phyloP scores from a whole-genome alignment of 2,888 invertebrate genomes.

The Ypsolopha scabrella region DNA sequence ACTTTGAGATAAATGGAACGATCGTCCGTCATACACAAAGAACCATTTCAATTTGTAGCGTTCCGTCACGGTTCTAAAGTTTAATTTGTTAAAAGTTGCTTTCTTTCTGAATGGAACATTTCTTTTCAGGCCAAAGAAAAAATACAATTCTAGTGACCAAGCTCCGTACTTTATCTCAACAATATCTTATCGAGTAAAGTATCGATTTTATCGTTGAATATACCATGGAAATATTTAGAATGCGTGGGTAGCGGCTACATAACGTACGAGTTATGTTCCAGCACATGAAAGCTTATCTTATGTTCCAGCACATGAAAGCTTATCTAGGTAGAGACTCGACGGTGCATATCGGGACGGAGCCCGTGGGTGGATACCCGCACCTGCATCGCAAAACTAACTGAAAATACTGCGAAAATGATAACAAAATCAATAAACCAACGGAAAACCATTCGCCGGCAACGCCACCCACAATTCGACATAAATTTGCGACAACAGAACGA shows the following conservation, averaged over 20 bases:
- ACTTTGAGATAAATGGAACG: constrained; percentile 6
- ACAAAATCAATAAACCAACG: neutral
- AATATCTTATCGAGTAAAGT: neutral
- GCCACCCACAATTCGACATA: no score
- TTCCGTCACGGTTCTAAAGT: constrained; percentile 4
- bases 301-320: neutral
- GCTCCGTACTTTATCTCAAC: neutral
- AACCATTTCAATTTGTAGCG: constrained; percentile 8
- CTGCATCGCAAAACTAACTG: constrained; percentile 3
- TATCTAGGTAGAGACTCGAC: constrained; percentile 2
- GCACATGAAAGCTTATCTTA: no score
- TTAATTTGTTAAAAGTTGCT: constrained; percentile 1
- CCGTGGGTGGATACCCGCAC: constrained; percentile 1
- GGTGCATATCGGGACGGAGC: constrained; percentile 2
- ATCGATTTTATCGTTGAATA: neutral
- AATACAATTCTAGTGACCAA: neutral
- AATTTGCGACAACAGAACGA: neutral
- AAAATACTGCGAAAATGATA: neutral
- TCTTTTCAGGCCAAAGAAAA: neutral
- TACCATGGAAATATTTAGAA: neutral
- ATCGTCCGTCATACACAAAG: constrained; percentile 6
- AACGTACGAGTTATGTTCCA: neutral
- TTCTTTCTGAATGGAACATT: neutral
- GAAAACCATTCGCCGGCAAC: neutral
- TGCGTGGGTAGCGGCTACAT: neutral